Evolutionary conservation across 1,140 invertebrate species (phyloP), one percentile per base, ranked within the genome.

Genomic region (Musca vetustissima): DNA sequence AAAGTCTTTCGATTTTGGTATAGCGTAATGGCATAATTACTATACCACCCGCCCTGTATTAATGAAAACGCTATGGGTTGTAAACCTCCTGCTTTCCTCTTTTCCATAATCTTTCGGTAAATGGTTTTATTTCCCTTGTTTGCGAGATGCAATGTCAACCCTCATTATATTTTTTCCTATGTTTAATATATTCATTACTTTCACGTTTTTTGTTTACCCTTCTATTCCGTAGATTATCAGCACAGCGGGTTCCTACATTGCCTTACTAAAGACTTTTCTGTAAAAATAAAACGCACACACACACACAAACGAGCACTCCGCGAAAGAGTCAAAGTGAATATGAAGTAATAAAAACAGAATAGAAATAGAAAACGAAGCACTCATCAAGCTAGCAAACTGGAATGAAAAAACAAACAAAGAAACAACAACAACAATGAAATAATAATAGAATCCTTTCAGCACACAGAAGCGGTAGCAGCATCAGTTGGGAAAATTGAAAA

Each of bases 221-320:
- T 55, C 36, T 49, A 28, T 28, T 8, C 7, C 19, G 48, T 17
- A 81, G 79, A 81, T 80, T 71, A 73, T 81, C 59, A 79, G 79
- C 70, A 80, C 78, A 68, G 74, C 78, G 68, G 79, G 79, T 69
- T 81, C 79, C 65, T 81, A 80, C 73, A 81, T 81, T 69, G 73
- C 79, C 7, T 66, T 81, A 52, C 47, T 81, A 53, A 80, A 81
- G 71, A 79, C 78, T 61, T 81, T 81, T 64, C 68, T 81, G 25
- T 81, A 52, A 59, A 22, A 47, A 24, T n/a, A n/a, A n/a, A 28
- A 7, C 59, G 15, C 32, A 32, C 3, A 32, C 28, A 32, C 3
- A 32, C 3, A 32, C 28, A 32, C 3, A 32, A 55, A 6, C 2
- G 21, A 55, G 24, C 21, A 55, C 13, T 21, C 21, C 4, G n/a